Evolutionary conservation across 2,797 vertebrate species (phyloP).

Genomic region (Falco columbarius): DNA sequence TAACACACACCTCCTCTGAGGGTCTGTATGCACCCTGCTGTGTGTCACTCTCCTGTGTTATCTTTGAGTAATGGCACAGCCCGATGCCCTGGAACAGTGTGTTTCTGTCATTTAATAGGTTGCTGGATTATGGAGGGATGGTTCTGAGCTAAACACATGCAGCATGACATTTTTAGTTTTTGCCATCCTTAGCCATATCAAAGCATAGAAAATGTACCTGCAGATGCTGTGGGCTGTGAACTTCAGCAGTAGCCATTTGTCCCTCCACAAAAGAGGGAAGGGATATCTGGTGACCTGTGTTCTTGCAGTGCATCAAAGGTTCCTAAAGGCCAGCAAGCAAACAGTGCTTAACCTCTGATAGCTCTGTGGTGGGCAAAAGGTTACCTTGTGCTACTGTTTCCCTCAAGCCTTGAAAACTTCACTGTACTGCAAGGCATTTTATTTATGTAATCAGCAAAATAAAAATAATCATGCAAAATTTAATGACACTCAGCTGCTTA

Average conservation of each 20-base stretch:
- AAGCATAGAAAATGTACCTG: not conserved
- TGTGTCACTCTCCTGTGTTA: not conserved
- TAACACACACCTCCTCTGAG: not conserved
- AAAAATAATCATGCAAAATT: not conserved
- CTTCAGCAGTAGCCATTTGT: not conserved
- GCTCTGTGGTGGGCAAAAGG: not conserved
- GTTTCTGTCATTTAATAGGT: not conserved
- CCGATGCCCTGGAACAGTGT: not conserved
- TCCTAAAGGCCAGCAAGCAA: not conserved
- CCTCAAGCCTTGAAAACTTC: not conserved
- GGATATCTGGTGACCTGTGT: not conserved
- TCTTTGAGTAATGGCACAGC: not conserved
- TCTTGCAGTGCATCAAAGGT: not conserved
- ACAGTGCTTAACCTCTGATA: too few relatives aligned
- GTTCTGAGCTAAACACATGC: not conserved
- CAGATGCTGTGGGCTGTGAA: too few relatives aligned
- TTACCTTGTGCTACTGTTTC: not conserved
- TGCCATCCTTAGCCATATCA: not conserved
- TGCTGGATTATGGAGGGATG: not conserved
- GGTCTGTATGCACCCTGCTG: rapidly evolving
- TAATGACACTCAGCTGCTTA: not conserved
- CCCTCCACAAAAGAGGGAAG: not conserved
- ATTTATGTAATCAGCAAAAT: not conserved
- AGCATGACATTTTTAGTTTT: too few relatives aligned
- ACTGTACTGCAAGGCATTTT: not conserved